phyloP scores from a whole-genome alignment of 2,888 invertebrate species.

The Rosalia funebris region DNA sequence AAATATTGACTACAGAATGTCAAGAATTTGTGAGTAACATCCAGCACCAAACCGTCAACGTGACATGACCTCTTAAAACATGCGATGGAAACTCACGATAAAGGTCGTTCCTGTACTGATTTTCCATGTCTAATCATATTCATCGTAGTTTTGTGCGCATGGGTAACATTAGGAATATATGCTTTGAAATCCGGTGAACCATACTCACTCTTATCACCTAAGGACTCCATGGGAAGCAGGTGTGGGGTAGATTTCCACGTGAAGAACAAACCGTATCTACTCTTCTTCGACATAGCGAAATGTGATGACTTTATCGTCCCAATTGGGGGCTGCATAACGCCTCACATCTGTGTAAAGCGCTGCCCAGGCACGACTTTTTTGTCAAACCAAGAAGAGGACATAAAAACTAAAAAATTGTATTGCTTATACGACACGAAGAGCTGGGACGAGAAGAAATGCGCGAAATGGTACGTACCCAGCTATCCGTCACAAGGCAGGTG shows the following conservation, averaged over 20 bases:
- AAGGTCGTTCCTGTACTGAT: no score
- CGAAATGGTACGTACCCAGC: slow-evolving; percentile 21
- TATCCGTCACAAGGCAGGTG: slow-evolving; percentile 4
- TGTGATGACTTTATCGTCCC: slow-evolving; percentile 74
- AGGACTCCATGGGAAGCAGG: slow-evolving; percentile 79
- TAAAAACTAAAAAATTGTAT: not conserved
- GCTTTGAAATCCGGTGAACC: not conserved
- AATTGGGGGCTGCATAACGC: slow-evolving; percentile 10
- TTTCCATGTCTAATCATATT: slow-evolving; percentile 1
- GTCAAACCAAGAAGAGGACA: not conserved
- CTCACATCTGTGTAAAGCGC: slow-evolving; percentile 15
- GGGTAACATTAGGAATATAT: not conserved
- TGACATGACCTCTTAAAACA: no score
- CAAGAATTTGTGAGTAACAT: no score
- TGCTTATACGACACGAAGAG: not conserved
- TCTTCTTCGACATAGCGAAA: slow-evolving; percentile 84
- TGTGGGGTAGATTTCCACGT: slow-evolving; percentile 82
- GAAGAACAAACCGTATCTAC: slow-evolving; percentile 73
- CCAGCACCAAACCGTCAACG: no score
- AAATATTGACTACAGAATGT: no score
- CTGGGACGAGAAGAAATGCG: slow-evolving; percentile 12
- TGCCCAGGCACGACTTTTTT: slow-evolving; percentile 11
- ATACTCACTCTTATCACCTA: slow-evolving; percentile 65
- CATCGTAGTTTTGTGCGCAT: not conserved
- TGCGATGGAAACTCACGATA: no score